Evolutionary conservation across 2,113 vertebrate species (phyloP), one percentile per base, ranked within the genome.

Genomic region (Osmerus eperlanus): DNA sequence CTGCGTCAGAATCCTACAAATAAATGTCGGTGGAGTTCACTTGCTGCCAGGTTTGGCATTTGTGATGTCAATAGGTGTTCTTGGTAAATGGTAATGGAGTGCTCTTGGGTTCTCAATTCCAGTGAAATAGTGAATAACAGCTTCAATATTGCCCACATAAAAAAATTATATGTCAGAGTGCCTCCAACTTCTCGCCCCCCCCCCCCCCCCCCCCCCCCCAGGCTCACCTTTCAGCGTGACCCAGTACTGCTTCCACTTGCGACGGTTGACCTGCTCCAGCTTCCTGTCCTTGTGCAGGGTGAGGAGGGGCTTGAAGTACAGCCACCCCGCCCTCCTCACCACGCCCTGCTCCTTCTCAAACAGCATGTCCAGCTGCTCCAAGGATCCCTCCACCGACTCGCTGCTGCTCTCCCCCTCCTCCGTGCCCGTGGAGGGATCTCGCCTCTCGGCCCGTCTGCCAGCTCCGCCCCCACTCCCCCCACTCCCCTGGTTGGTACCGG

Each of bases 191-290:
- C 36, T 14, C 18, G 29, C 56, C 21, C 19, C 32, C 12, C 5
- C 21, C 18, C 2, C 2, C 5, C 21, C 18, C 2, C 2, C n/a
- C n/a, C n/a, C 18, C 21, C 5, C 21, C 18, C 2, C 2, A 0
- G 52, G 0, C 75, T 85, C 85, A 98, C 97, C 97, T 95, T 99
- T 99, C 56, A 99, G 91, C 0, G 95, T 98, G 67, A 97, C 94
- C 97, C 97, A 99, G 85, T 96, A 98, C 65, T 97, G 95, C 77
- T 93, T 98, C 97, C 97, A 99, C 68, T 93, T 97, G 77, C 95
- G 92, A 0, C 96, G 92, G 2, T 91, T 90, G 78, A 97, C 94
- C 78, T 98, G 87, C 84, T 99, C 97, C 83, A 98, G 92, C 79
- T 97, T 99, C 81, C 94, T 94, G 80, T 98, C 97, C 82, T 98